phyloP scores from a whole-genome alignment of 2,888 invertebrate species.

The Dolichomitus sp. region DNA sequence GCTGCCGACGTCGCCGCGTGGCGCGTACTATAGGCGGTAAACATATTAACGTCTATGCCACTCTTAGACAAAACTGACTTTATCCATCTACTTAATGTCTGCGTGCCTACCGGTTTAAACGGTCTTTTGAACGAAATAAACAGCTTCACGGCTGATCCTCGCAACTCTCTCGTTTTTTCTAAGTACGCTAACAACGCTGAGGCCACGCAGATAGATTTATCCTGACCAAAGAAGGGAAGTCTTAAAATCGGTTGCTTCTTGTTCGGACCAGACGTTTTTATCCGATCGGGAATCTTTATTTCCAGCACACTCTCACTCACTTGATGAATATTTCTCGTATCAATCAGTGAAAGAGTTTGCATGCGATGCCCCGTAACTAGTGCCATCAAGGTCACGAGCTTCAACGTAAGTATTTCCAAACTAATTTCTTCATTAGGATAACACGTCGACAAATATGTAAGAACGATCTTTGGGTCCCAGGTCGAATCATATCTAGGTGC shows the following conservation, averaged over 20 bases:
- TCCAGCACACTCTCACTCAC: constrained; percentile 21
- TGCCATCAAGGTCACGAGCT: constrained; percentile 56
- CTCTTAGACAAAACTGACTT: constrained; percentile 37
- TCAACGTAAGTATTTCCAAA: constrained; percentile 53
- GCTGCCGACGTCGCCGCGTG: constrained; percentile 36
- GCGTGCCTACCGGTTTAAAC: constrained; percentile 17
- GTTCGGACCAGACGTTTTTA: constrained; percentile 51
- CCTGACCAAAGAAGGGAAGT: constrained; percentile 29
- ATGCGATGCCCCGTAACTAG: constrained; percentile 58
- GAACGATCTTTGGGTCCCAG: constrained; percentile 39
- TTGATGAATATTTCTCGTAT: constrained; percentile 47
- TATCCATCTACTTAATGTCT: constrained; percentile 44
- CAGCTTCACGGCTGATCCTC: constrained; percentile 26
- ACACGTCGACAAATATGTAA: constrained; percentile 30
- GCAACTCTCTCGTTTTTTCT: constrained; percentile 40
- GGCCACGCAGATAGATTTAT: constrained; percentile 40
- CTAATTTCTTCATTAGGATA: constrained; percentile 43
- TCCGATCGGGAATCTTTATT: constrained; percentile 51
- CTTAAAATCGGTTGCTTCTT: constrained; percentile 49
- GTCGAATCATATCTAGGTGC: constrained; percentile 42
- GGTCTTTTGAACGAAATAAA: constrained; percentile 51
- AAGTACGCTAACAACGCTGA: constrained; percentile 33
- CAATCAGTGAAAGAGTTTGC: constrained; percentile 53
- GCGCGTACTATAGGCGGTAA: constrained; percentile 44
- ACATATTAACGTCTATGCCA: constrained; percentile 26